Evolutionary conservation across 2,113 vertebrate species (phyloP).

Genomic region (Muscicapa adusta): DNA sequence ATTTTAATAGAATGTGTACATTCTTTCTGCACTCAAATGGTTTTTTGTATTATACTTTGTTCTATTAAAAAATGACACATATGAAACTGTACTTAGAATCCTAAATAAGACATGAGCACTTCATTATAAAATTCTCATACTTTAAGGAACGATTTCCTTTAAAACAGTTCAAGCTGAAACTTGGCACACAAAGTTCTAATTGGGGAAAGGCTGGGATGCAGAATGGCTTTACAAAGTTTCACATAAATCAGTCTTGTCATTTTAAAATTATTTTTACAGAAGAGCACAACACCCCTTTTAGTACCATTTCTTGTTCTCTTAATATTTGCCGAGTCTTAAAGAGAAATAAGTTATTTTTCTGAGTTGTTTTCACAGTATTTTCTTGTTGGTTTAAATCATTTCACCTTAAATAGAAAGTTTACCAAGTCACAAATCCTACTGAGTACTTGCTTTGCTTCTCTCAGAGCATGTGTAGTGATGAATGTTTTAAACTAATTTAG

Average conservation of each 20-base stretch:
- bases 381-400: conserved; percentile 11
- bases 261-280: conserved; percentile 14
- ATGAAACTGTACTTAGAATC: background rate
- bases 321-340: background rate
- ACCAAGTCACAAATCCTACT: background rate
- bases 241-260: background rate
- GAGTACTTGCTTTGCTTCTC: background rate
- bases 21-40: background rate
- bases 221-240: background rate
- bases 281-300: background rate
- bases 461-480: background rate
- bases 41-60: background rate
- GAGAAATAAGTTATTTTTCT: background rate
- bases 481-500: conserved; percentile 16
- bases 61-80: background rate
- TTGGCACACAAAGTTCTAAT: background rate
- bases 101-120: background rate
- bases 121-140: background rate
- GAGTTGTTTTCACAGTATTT: conserved; percentile 27
- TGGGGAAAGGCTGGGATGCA: background rate
- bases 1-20: background rate
- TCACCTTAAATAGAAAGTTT: conserved; percentile 43
- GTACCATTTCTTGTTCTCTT: background rate
- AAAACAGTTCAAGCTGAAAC: background rate
- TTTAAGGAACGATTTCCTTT: background rate